Conservation (phyloP, 2,113 vertebrate species). For the Anhinga rufa region DNA sequence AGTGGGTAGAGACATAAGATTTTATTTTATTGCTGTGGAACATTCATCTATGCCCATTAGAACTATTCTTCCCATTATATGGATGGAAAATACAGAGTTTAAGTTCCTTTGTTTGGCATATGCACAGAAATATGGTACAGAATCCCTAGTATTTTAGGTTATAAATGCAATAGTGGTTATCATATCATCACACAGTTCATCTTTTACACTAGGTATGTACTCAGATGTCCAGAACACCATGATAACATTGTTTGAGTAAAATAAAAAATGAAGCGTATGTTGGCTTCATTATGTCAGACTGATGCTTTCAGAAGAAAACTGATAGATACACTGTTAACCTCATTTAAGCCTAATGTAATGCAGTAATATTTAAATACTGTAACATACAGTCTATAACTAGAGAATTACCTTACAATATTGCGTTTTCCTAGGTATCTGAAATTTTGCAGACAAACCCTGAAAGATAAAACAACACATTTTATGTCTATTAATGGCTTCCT, state of each 20-base stretch:
- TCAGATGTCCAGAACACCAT: not conserved
- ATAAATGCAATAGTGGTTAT: not conserved
- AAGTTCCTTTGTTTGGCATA: not conserved
- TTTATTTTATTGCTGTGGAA: not conserved
- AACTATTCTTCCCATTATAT: not conserved
- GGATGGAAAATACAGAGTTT: not conserved
- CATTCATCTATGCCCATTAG: not conserved
- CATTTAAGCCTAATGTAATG: not conserved
- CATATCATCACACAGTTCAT: not conserved
- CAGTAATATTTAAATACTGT: not conserved
- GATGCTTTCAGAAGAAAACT: not conserved
- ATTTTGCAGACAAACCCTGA: conserved; percentile 95
- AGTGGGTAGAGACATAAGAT: not conserved
- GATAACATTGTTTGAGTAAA: not conserved
- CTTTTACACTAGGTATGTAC: not conserved
- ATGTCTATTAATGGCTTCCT: not conserved
- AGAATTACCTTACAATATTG: conserved; percentile 91
- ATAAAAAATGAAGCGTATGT: not conserved
- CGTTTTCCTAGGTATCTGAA: conserved; percentile 96
- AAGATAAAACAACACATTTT: conserved; percentile 16
- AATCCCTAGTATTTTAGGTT: not conserved
- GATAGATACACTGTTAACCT: not conserved
- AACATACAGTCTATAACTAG: not conserved
- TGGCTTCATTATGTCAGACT: not conserved
- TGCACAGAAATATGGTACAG: not conserved